Evolutionary conservation across 2,888 invertebrate genomes (phyloP), one percentile per base, ranked within the genome.

Genomic region (Tortricodes alternella): DNA sequence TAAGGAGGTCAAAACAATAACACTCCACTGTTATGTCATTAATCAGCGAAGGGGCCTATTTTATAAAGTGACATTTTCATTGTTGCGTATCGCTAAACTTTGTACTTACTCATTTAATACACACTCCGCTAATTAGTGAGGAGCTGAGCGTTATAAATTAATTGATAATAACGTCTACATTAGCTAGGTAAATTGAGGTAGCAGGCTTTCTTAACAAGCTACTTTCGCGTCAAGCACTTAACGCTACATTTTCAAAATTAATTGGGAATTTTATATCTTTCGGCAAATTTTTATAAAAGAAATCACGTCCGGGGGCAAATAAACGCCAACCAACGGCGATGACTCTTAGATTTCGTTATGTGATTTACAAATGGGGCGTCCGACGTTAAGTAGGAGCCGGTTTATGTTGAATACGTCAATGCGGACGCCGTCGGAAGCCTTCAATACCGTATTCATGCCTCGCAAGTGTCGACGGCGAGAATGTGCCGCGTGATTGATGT

Each of bases 11-110:
- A 74, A 21, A 39, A 21, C 24, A 70, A 80, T 71, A 76, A 63
- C 69, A 65, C 70, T 70, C 76, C 68, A 70, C 78, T 79, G 73
- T 68, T 73, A 77, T 74, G 78, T 75, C 87, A 88, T 89, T 87
- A 86, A 88, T 88, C 88, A 88, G 78, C 73, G 64, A 70, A 69
- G 71, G n/a, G 67, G 81, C 80, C 85, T 82, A 80, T 85, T 85
- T 87, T 85, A 85, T 86, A 85, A 86, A 86, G 83, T 86, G 88
- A 87, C 88, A 87, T 83, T 85, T 87, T 87, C 86, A 86, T 89
- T 89, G 88, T 88, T 81, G 71, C 71, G 71, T 74, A 67, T 72
- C 76, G 80, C 79, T 74, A 73, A 85, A 85, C 77, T 85, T 85
- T 74, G 44, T 43, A 61, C 59, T 58, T 61, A 61, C 57, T 59